Evolutionary conservation across 2,888 invertebrate genomes (phyloP).

Genomic region (Sepiola atlantica): DNA sequence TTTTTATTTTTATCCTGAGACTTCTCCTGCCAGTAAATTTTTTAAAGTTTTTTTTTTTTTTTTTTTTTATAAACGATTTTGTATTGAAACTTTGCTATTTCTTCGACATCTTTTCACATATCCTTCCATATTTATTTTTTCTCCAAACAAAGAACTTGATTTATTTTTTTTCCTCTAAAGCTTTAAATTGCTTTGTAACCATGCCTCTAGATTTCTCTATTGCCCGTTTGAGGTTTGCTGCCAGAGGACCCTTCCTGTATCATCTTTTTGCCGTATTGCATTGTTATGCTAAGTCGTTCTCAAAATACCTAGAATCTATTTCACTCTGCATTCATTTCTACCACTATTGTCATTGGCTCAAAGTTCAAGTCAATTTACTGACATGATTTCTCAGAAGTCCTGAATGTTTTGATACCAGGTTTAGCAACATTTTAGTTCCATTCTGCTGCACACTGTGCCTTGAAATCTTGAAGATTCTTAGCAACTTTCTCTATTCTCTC

Average conservation of each 20-base stretch:
- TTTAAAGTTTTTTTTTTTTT: too few species aligned
- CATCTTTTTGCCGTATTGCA: not conserved
- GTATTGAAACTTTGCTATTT: not conserved
- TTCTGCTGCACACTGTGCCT: constrained; percentile 32
- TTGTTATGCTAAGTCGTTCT: not conserved
- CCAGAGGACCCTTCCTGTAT: not conserved
- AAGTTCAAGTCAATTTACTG: not conserved
- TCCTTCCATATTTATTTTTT: not conserved
- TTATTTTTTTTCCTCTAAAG: not conserved
- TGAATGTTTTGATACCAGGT: not conserved
- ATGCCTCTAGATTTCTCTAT: not conserved
- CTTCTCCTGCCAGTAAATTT: not conserved
- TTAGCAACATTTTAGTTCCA: not conserved
- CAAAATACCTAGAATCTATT: not conserved
- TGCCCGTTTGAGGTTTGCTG: not conserved
- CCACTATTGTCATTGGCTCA: not conserved
- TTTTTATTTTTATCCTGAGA: not conserved
- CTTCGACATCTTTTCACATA: not conserved
- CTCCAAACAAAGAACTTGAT: not conserved
- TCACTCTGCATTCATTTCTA: not conserved
- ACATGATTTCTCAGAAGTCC: not conserved
- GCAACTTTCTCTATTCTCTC: not conserved
- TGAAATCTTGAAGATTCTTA: constrained; percentile 2
- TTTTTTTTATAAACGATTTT: not conserved
- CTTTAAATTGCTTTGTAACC: not conserved